Percentiles rank a stretch among this genome's conserved stretches.
These are phyloP conservation scores for Gephyroberyx darwinii DNA, from an alignment of 2,797 vertebrate genomes.

Conservation along the genomic window DNA sequence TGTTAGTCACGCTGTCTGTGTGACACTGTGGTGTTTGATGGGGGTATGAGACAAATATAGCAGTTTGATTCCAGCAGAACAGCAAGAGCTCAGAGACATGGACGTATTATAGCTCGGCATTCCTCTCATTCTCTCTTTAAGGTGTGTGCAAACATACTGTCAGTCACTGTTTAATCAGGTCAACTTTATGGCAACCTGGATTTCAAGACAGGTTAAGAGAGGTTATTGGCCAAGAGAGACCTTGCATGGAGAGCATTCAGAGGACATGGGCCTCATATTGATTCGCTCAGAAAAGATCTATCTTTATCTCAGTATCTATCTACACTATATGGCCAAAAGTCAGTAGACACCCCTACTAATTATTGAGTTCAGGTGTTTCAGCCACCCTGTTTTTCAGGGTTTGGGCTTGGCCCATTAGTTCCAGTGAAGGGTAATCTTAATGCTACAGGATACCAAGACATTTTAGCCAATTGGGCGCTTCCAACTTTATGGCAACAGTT, in stretches of 20 bases:
- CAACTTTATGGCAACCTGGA: constrained; percentile 3
- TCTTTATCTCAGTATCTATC: neutral
- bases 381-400: too few species aligned
- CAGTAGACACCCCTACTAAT: too few species aligned
- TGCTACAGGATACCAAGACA: too few species aligned
- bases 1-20: neutral
- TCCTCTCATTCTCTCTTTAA: constrained; percentile 25
- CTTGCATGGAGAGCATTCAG: neutral
- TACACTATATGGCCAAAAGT: too few species aligned
- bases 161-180: constrained; percentile 21
- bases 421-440: too few species aligned
- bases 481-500: too few species aligned
- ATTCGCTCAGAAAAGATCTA: neutral
- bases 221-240: constrained; percentile 7
- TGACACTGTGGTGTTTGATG: neutral
- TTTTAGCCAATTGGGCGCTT: too few species aligned
- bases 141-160: constrained; percentile 16
- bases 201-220: constrained; percentile 8
- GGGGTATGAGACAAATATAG: constrained; percentile 15
- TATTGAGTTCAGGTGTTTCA: too few species aligned
- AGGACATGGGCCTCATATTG: neutral
- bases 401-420: too few species aligned
- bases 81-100: constrained; percentile 20
- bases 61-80: constrained; percentile 6
- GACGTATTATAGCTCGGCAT: constrained; percentile 19